A percentile compares a stretch with the other conserved stretches of the same genome.
Conservation (phyloP, 23 tunicate species). For the Styela clava region DNA sequence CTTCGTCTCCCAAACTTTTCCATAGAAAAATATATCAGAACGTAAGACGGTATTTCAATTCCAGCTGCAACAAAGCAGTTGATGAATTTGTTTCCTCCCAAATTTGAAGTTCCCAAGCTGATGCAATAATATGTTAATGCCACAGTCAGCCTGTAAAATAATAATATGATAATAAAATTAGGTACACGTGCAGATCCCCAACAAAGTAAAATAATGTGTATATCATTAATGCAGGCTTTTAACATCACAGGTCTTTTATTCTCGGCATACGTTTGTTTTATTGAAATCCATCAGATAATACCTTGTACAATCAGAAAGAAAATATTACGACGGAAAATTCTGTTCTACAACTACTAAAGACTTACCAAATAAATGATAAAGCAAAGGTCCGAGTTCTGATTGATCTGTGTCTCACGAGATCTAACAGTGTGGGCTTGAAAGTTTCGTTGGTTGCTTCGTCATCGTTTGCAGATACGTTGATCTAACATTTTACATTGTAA, state of each 20-base stretch:
- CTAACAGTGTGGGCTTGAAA: not conserved
- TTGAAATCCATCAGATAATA: no score
- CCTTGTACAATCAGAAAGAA: no score
- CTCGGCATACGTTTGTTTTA: no score
- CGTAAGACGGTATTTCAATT: conserved; percentile 21
- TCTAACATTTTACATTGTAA: no score
- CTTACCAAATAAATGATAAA: not conserved
- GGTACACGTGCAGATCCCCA: no score
- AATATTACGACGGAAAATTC: no score
- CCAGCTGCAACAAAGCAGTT: conserved; percentile 30
- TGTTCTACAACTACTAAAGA: no score
- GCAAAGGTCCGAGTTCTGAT: not conserved
- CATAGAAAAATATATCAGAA: not conserved
- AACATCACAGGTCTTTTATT: no score
- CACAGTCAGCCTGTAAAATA: conserved; percentile 14
- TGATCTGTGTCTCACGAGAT: not conserved
- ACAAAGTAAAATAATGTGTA: no score
- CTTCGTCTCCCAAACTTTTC: not conserved
- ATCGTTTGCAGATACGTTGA: not conserved
- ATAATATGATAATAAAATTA: no score
- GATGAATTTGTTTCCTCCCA: conserved; percentile 21
- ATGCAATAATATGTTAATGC: conserved; percentile 17
- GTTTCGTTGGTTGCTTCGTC: not conserved
- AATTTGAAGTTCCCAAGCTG: conserved; percentile 11
- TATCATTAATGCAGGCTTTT: no score